These are phyloP conservation scores for Atopsyche davidsoni DNA, from an alignment of 1,140 invertebrate species.

Conservation along the genomic window DNA sequence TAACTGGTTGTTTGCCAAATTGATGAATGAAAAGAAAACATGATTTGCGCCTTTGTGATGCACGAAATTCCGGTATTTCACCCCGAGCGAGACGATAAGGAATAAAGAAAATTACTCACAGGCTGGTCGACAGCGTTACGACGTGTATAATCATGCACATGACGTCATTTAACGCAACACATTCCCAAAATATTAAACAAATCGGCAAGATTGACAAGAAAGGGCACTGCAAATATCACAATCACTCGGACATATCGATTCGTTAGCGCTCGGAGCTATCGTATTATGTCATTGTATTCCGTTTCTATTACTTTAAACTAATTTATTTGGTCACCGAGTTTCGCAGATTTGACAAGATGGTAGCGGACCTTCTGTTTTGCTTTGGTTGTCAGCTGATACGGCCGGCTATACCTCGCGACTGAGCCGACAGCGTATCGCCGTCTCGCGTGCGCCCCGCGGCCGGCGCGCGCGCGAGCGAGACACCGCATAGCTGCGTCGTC, in stretches of 20 bases:
- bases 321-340: slow-evolving; percentile 47
- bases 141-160: slow-evolving; percentile 50
- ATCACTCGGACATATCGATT: slow-evolving; percentile 40
- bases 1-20: slow-evolving; percentile 6
- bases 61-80: slow-evolving; percentile 12
- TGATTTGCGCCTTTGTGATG: neutral
- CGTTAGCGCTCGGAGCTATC: slow-evolving; percentile 39
- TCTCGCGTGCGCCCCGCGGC: slow-evolving; percentile 2
- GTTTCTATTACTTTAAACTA: slow-evolving; percentile 49
- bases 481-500: slow-evolving; percentile 2
- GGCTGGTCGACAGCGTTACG: slow-evolving; percentile 42
- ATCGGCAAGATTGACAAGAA: slow-evolving; percentile 39
- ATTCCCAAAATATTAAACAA: slow-evolving; percentile 48
- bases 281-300: slow-evolving; percentile 43
- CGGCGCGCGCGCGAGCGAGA: slow-evolving; percentile 5
- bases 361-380: slow-evolving; percentile 53
- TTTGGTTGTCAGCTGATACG: slow-evolving; percentile 53
- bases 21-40: slow-evolving; percentile 18
- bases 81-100: slow-evolving; percentile 26
- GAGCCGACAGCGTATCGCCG: neutral
- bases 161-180: slow-evolving; percentile 50
- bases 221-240: slow-evolving; percentile 36
- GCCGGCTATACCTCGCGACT: slow-evolving; percentile 25
- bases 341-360: slow-evolving; percentile 49
- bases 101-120: slow-evolving; percentile 50